Conservation (phyloP, 2,797 vertebrate genomes). For the Cephalopachus bancanus region DNA sequence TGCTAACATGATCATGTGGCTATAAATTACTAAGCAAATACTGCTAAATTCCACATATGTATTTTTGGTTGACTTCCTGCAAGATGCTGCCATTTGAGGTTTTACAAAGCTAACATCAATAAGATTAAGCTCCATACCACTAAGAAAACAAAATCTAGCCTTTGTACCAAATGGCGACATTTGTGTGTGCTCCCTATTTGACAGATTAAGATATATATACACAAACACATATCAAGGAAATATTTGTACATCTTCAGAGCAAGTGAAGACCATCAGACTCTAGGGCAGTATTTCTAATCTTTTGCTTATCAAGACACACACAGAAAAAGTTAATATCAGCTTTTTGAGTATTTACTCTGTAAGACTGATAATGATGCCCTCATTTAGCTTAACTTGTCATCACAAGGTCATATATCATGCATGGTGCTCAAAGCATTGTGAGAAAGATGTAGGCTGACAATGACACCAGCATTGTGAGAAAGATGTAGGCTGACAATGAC, state of each 20-base stretch:
- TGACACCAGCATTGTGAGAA: constrained; percentile 33
- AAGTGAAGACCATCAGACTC: constrained; percentile 35
- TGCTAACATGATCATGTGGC: constrained; percentile 11
- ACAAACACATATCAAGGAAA: constrained; percentile 14
- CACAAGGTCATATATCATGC: not conserved
- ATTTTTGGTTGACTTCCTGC: constrained; percentile 54
- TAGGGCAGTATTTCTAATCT: constrained; percentile 56
- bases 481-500: constrained; percentile 10
- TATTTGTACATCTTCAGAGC: constrained; percentile 44
- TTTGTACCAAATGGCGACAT: not conserved
- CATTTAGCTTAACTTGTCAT: constrained; percentile 37
- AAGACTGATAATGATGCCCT: constrained; percentile 1
- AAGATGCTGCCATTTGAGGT: constrained; percentile 45
- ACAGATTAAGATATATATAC: not conserved
- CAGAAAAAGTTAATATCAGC: constrained; percentile 55
- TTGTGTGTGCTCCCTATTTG: not conserved
- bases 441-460: constrained; percentile 33
- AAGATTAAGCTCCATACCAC: constrained; percentile 55
- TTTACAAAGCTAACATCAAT: constrained; percentile 63
- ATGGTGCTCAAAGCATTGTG: constrained; percentile 30
- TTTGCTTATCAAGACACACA: constrained; percentile 53
- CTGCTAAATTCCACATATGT: constrained; percentile 44
- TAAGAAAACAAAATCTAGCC: not conserved
- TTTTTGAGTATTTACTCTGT: constrained; percentile 59
- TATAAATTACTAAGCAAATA: constrained; percentile 69